Conservation (phyloP, 2,113 vertebrate species). For the Acrocephalus kingi region DNA sequence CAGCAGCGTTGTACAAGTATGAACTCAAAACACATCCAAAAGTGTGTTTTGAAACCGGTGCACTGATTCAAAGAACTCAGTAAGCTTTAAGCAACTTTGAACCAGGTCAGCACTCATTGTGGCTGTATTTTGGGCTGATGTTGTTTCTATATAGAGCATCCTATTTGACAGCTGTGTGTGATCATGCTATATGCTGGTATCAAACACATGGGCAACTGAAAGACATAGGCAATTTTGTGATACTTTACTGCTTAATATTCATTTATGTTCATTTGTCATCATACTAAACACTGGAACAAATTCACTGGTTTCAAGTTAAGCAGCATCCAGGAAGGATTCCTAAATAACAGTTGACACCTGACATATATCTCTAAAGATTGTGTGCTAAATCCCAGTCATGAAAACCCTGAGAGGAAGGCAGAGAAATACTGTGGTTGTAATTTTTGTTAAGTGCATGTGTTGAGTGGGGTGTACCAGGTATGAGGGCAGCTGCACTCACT, state of each 20-base stretch:
- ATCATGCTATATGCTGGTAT: not conserved
- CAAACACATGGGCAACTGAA: not conserved
- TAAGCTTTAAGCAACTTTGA: conserved; percentile 73
- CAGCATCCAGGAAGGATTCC: conserved; percentile 31
- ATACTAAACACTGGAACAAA: conserved; percentile 10
- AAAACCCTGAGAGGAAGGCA: not conserved
- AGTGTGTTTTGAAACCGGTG: conserved; percentile 50
- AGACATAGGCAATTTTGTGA: not conserved
- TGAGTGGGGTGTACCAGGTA: not conserved
- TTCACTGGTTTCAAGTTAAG: conserved; percentile 9
- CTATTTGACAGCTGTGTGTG: not conserved
- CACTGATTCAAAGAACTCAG: conserved; percentile 65
- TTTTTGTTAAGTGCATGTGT: not conserved
- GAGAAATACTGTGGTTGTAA: not conserved
- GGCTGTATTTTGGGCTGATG: conserved; percentile 34
- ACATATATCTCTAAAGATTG: not conserved
- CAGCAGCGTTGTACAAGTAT: conserved; percentile 10
- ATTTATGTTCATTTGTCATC: conserved; percentile 34
- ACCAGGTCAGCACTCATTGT: conserved; percentile 57
- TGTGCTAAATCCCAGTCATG: not conserved
- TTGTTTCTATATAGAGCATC: conserved; percentile 6
- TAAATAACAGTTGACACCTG: not conserved
- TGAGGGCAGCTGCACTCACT: not conserved
- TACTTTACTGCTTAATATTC: conserved; percentile 19
- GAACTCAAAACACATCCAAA: not conserved